These are phyloP conservation scores for Synergus laeviventris DNA, from an alignment of 2,888 invertebrate species.

Conservation along the genomic window DNA sequence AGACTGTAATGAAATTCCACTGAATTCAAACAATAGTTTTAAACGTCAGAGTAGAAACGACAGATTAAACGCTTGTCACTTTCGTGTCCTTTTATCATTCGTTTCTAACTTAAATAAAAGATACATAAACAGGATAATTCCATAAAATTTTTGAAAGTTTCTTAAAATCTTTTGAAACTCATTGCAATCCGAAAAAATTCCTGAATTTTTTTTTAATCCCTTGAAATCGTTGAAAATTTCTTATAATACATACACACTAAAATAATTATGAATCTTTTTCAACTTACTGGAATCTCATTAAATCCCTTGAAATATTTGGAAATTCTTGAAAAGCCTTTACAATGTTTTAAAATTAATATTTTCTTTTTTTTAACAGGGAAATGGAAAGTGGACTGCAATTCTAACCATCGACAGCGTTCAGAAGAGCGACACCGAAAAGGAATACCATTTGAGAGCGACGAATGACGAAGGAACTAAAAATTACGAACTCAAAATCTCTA, in stretches of 20 bases:
- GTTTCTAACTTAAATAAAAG: neutral
- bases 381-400: slow-evolving; percentile 83
- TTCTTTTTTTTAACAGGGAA: slow-evolving; percentile 77
- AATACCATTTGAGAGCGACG: slow-evolving; percentile 82
- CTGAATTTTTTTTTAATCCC: too few species aligned
- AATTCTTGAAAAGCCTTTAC: too few species aligned
- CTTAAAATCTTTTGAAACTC: too few species aligned
- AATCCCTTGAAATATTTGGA: too few species aligned
- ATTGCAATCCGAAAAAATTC: too few species aligned
- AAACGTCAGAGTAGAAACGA: slow-evolving; percentile 24
- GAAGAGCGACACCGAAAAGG: slow-evolving; percentile 86
- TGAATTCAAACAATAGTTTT: slow-evolving; percentile 46
- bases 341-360: too few species aligned
- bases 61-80: neutral
- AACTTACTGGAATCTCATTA: too few species aligned
- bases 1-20: slow-evolving; percentile 58
- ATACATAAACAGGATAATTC: neutral
- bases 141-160: too few species aligned
- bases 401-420: slow-evolving; percentile 82
- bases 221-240: too few species aligned
- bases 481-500: slow-evolving; percentile 84
- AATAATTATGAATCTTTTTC: too few species aligned
- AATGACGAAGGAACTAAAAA: slow-evolving; percentile 83
- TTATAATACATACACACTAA: too few species aligned
- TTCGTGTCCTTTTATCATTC: neutral